A percentile compares a stretch with the other conserved stretches of the same genome.
Conservation (phyloP, 2,797 vertebrate species). For the Synaphobranchus kaupii region DNA sequence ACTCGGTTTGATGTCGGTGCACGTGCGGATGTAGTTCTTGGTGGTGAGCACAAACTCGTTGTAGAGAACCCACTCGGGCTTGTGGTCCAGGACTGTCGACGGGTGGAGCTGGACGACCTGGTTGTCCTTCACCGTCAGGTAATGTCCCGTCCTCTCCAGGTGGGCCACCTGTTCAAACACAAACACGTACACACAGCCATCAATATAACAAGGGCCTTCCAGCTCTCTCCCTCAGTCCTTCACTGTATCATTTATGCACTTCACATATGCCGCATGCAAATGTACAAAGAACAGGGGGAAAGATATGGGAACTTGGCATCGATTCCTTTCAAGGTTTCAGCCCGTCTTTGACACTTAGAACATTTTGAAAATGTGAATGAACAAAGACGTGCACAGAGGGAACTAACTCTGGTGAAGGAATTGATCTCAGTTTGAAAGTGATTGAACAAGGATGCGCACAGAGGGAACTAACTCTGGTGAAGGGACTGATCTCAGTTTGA, state of each 20-base stretch:
- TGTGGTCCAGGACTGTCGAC: slow-evolving; percentile 96
- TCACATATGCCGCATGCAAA: neutral
- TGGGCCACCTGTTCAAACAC: slow-evolving; percentile 84
- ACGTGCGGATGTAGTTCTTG: slow-evolving; percentile 98
- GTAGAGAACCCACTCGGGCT: slow-evolving; percentile 98
- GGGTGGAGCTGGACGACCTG: slow-evolving; percentile 98
- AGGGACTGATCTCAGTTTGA: neutral
- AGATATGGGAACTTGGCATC: neutral
- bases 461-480: neutral
- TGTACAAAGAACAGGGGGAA: neutral
- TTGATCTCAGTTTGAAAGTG: neutral
- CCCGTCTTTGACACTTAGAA: neutral
- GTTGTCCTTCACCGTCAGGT: slow-evolving; percentile 98
- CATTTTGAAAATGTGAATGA: neutral
- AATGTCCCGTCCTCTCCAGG: slow-evolving; percentile 95
- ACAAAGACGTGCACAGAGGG: neutral
- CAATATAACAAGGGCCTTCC: neutral
- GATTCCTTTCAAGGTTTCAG: neutral
- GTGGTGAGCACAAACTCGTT: slow-evolving; percentile 98
- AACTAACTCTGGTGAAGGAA: neutral
- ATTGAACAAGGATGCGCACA: neutral
- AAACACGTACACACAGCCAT: neutral
- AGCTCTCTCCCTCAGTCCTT: neutral
- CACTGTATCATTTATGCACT: neutral
- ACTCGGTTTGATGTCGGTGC: slow-evolving; percentile 98